Evolutionary conservation across 2,888 invertebrate species (phyloP), one percentile per base, ranked within the genome.

Genomic region (Euphydryas editha): DNA sequence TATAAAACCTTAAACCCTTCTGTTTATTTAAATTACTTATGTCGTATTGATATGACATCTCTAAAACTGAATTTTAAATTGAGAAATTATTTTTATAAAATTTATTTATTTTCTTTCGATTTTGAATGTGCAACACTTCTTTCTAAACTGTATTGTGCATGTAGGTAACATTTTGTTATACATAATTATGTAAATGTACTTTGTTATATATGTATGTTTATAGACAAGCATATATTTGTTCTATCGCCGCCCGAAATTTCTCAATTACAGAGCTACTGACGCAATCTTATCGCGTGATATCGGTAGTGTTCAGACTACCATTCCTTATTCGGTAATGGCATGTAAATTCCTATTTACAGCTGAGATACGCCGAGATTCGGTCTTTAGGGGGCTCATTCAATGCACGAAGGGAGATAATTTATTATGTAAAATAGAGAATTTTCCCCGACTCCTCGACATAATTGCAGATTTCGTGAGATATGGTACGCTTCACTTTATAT

Each of bases 311-410:
- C 70, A 15, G n/a, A 44, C 61, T 44, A 56, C 47, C 60, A 30
- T 76, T 72, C 70, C 67, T 72, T 72, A 65, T 62, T 44, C 70
- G 60, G 76, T 79, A 80, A 80, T 76, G 77, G 73, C 73, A 78
- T 78, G 79, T 77, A 80, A 80, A 81, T 80, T 76, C 73, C 72
- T 76, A 77, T 78, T 78, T 74, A 77, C 71, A 69, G 69, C 69
- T 66, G 71, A 78, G 73, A 75, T 65, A 72, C 70, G 70, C 72
- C 64, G 65, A 59, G 73, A 72, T 73, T 74, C 71, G 72, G 65
- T 59, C 58, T 61, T 58, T 44, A 57, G 47, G 60, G 54, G 62
- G 46, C 59, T 65, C 39, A 65, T 62, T 59, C 59, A 59, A 36
- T 20, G 37, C 47, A 44, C 55, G 47, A 18, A 15, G 42, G 65